These are phyloP conservation scores for Diadegma fenestrale DNA, from an alignment of 2,888 invertebrate genomes.

Conservation along the genomic window DNA sequence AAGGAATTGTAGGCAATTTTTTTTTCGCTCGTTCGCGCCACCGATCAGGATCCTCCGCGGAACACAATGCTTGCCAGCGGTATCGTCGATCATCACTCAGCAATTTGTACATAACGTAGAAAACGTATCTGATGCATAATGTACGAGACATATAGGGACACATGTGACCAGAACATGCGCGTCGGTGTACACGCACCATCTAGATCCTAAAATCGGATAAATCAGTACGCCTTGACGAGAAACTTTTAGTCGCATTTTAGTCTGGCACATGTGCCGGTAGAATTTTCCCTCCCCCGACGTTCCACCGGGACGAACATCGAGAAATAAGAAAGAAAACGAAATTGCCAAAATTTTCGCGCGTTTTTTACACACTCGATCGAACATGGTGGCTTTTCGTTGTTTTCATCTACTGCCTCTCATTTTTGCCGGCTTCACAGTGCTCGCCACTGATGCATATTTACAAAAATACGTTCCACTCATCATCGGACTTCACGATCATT, in stretches of 20 bases:
- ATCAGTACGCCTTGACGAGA: conserved; percentile 29
- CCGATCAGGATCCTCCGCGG: conserved; percentile 6
- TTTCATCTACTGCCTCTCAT: conserved; percentile 32
- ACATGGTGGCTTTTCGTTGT: conserved; percentile 13
- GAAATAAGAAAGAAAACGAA: too few relatives aligned
- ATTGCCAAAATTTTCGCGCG: not conserved
- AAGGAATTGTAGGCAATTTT: conserved; percentile 7
- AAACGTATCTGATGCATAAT: conserved; percentile 56
- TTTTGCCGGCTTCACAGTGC: not conserved
- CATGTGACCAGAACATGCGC: conserved; percentile 57
- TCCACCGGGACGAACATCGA: not conserved
- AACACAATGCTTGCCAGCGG: conserved; percentile 6
- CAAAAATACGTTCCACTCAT: conserved; percentile 51
- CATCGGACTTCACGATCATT: conserved; percentile 70
- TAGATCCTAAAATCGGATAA: conserved; percentile 61
- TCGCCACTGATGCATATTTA: conserved; percentile 16
- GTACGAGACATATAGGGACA: conserved; percentile 34
- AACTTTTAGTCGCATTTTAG: conserved; percentile 54
- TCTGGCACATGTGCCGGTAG: not conserved
- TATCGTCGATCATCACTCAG: conserved; percentile 59
- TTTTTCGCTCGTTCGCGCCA: conserved; percentile 11
- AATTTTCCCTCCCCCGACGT: not conserved
- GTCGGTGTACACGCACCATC: conserved; percentile 22
- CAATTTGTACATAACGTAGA: conserved; percentile 59
- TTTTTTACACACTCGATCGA: not conserved